Evolutionary conservation across 2,113 vertebrate genomes (phyloP).

Genomic region (Rhipidura dahli): DNA sequence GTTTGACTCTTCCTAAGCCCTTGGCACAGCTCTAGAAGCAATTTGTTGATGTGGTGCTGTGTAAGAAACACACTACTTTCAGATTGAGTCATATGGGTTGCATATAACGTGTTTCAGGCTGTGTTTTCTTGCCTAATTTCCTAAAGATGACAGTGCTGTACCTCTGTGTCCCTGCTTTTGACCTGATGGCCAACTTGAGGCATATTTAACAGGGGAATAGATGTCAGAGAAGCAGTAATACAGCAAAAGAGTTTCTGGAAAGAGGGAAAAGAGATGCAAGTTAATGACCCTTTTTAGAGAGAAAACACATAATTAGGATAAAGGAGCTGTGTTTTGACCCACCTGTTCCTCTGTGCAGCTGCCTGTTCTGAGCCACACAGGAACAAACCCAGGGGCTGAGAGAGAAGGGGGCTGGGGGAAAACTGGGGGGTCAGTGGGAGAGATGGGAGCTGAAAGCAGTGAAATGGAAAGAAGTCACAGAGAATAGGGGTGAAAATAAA

Average conservation of each 20-base stretch:
- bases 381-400: not conserved
- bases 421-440: not conserved
- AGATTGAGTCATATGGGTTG: not conserved
- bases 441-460: not conserved
- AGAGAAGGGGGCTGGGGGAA: not conserved
- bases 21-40: not conserved
- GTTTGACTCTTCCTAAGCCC: not conserved
- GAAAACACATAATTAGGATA: fast-evolving
- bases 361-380: not conserved
- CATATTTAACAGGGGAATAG: not conserved
- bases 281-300: not conserved
- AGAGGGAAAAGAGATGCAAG: not conserved
- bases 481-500: not conserved
- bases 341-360: not conserved
- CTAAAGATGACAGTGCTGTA: not conserved
- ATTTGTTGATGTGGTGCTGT: not conserved
- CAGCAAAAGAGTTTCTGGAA: not conserved
- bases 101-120: not conserved
- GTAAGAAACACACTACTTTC: not conserved
- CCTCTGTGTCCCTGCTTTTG: not conserved
- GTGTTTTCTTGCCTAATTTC: not conserved
- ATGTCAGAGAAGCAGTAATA: not conserved
- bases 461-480: not conserved
- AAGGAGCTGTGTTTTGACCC: not conserved
- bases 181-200: not conserved